Percentiles rank a stretch among this genome's conserved stretches.
Evolutionary conservation across 1,140 invertebrate genomes (phyloP).

Genomic region (Pseudomyrmex dendroicus): DNA sequence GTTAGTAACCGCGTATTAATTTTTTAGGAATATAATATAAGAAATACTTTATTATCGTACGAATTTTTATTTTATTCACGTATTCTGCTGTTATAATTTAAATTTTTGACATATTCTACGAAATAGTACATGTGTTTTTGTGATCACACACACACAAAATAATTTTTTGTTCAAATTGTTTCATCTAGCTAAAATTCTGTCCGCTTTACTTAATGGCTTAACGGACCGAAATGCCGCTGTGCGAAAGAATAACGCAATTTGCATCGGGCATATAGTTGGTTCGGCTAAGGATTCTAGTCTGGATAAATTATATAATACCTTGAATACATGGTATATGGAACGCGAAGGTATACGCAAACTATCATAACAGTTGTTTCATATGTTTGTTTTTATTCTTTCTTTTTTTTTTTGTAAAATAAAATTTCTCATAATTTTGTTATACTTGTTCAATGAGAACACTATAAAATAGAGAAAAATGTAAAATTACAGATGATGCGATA

Average conservation of each 20-base stretch:
- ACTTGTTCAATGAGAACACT: conserved; percentile 1
- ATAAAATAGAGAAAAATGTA: conserved; percentile 13
- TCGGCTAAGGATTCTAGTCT: conserved; percentile 94
- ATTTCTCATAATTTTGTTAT: not conserved
- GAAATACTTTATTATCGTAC: not conserved
- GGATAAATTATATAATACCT: conserved; percentile 93
- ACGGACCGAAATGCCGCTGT: conserved; percentile 93
- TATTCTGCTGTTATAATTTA: not conserved
- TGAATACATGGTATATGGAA: conserved; percentile 92
- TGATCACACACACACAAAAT: not conserved
- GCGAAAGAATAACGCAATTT: conserved; percentile 92
- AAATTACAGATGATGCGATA: conserved; percentile 88
- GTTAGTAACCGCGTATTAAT: conserved; percentile 77
- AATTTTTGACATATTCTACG: not conserved
- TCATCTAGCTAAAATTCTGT: conserved; percentile 91
- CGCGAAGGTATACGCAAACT: conserved; percentile 86
- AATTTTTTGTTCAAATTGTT: conserved; percentile 7
- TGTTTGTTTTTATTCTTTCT: too few relatives aligned
- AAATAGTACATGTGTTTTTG: not conserved
- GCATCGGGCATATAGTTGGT: conserved; percentile 94
- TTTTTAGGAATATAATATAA: not conserved
- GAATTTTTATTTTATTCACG: not conserved
- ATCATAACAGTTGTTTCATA: not conserved
- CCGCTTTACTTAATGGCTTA: conserved; percentile 91
- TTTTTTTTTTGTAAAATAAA: too few relatives aligned